Evolutionary conservation across 1,140 invertebrate genomes (phyloP).

Genomic region (Phocides pigmalion): DNA sequence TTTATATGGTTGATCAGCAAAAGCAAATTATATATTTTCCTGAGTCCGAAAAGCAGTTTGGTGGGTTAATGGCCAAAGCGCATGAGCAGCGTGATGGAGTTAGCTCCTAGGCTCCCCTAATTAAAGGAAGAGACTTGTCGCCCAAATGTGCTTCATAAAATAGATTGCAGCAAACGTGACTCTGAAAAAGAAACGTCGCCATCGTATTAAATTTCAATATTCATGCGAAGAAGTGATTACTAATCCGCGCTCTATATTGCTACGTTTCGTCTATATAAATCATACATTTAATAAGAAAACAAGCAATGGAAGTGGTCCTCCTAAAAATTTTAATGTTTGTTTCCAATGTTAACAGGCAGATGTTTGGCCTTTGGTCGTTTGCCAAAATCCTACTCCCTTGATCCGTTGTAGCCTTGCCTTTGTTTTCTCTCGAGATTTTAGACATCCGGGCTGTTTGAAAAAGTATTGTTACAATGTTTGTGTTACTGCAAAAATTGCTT

Average conservation of each 20-base stretch:
- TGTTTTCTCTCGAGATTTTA: constrained; percentile 35
- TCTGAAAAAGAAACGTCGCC: no score
- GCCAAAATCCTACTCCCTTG: constrained; percentile 56
- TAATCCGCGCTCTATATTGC: background rate
- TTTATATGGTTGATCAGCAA: no score
- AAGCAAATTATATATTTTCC: no score
- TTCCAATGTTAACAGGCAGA: constrained; percentile 24
- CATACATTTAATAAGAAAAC: background rate
- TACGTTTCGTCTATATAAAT: background rate
- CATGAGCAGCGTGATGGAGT: no score
- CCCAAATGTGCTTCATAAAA: no score
- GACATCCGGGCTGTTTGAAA: constrained; percentile 36
- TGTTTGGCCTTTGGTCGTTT: constrained; percentile 49
- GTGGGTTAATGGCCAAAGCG: no score
- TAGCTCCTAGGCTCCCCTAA: no score
- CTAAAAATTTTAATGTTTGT: constrained; percentile 4
- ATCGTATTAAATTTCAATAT: constrained; percentile 2
- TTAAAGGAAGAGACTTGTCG: no score
- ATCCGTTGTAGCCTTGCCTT: constrained; percentile 38
- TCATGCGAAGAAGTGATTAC: background rate
- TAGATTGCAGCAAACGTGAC: no score
- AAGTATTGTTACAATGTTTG: background rate
- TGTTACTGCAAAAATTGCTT: no score
- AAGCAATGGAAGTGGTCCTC: constrained; percentile 6
- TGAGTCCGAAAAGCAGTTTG: no score